Evolutionary conservation across 30 jellyfish, hydroid and myxozoan genomes (phyloP).

Genomic region (Aurelia coerulea): DNA sequence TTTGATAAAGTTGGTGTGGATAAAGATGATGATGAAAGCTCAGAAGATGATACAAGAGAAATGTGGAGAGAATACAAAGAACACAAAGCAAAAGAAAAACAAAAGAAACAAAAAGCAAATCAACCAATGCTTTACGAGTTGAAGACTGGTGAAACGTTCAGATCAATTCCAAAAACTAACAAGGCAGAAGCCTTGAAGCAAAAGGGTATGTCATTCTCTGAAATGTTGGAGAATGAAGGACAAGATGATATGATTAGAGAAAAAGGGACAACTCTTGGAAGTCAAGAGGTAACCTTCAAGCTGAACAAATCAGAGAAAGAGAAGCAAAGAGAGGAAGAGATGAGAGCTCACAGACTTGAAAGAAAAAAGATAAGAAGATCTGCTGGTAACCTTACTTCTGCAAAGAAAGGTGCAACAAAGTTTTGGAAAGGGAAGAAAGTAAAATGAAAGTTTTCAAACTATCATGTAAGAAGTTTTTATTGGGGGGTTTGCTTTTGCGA

Average conservation of each 20-base stretch:
- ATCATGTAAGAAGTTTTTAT: too few relatives aligned
- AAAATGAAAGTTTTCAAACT: too few relatives aligned
- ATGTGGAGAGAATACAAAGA: conserved; percentile 68
- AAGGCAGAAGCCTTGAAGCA: background rate
- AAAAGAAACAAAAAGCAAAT: conserved; percentile 7
- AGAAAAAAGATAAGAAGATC: conserved; percentile 86
- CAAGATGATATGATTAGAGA: conserved; percentile 61
- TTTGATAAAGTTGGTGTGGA: conserved; percentile 32
- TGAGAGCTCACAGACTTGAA: conserved; percentile 79
- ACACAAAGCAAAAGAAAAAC: conserved; percentile 44
- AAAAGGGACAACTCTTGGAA: conserved; percentile 82
- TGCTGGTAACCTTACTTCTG: conserved; percentile 77
- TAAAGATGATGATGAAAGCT: conserved; percentile 58
- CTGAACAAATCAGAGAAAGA: conserved; percentile 60
- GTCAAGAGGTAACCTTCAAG: conserved; percentile 82
- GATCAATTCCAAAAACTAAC: background rate
- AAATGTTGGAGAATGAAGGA: conserved; percentile 41
- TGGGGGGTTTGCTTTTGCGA: too few relatives aligned
- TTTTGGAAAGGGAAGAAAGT: conserved; percentile 82
- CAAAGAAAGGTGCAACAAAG: conserved; percentile 34
- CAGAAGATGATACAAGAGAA: conserved; percentile 59
- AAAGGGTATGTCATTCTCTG: conserved; percentile 71
- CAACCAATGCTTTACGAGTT: conserved; percentile 71
- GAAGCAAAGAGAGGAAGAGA: conserved; percentile 50
- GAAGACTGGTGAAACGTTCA: conserved; percentile 55